phyloP scores from a whole-genome alignment of 2,113 vertebrate genomes.

The Capricornis sumatraensis region DNA sequence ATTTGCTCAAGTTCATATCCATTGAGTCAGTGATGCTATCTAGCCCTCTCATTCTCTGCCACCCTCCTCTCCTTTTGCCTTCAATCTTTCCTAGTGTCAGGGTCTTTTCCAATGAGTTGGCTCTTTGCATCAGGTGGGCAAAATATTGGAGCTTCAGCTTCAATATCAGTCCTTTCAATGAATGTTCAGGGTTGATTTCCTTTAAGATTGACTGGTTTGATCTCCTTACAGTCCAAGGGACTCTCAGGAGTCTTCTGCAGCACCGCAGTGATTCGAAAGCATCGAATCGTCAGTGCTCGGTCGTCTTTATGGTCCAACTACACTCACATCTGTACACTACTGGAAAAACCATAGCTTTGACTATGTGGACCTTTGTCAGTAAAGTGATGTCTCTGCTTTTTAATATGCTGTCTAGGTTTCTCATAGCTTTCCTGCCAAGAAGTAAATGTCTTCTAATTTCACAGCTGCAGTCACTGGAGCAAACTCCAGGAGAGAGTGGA shows the following conservation, averaged over 20 bases:
- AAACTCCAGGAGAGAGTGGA: neutral
- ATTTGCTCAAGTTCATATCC: neutral
- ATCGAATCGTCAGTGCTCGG: accelerated
- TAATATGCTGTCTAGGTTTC: neutral
- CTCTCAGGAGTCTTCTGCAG: neutral
- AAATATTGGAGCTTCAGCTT: neutral
- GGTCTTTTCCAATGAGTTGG: neutral
- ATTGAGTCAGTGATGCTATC: neutral
- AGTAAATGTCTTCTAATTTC: neutral
- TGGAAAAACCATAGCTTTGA: neutral
- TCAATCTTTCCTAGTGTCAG: neutral
- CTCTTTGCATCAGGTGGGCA: neutral
- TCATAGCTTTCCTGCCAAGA: neutral
- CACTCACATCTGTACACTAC: neutral
- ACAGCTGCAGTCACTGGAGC: neutral
- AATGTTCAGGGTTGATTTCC: neutral
- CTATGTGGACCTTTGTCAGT: neutral
- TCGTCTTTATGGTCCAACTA: neutral
- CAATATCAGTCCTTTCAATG: neutral
- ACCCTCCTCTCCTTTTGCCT: neutral
- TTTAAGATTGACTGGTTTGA: neutral
- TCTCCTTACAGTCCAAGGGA: neutral
- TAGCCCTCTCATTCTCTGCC: neutral
- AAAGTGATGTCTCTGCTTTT: neutral
- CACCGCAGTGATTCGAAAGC: neutral